These are phyloP conservation scores for Camptogramma bilineatum DNA, from an alignment of 2,888 invertebrate genomes.

Conservation along the genomic window DNA sequence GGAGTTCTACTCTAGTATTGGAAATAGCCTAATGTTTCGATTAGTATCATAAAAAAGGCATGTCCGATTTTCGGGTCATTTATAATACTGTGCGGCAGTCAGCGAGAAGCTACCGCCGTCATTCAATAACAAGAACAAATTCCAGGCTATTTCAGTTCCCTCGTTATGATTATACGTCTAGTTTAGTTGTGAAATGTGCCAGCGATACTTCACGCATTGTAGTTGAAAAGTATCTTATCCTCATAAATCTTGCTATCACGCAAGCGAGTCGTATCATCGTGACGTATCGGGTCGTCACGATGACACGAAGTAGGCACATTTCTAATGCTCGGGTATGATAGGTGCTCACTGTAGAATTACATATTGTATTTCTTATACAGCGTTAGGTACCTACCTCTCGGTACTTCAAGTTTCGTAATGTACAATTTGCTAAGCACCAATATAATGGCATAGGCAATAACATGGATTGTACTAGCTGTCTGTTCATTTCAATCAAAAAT, in stretches of 20 bases:
- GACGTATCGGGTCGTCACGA: too few relatives aligned
- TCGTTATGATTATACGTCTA: slow-evolving; percentile 64
- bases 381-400: background rate
- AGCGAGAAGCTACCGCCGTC: slow-evolving; percentile 67
- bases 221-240: slow-evolving; percentile 38
- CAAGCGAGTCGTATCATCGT: slow-evolving; percentile 44
- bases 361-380: slow-evolving; percentile 14
- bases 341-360: slow-evolving; percentile 9
- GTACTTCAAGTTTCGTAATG: slow-evolving; percentile 16
- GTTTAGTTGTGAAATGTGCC: slow-evolving; percentile 50
- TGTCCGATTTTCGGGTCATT: too few relatives aligned
- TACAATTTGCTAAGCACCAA: slow-evolving; percentile 9
- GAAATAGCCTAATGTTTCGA: too few relatives aligned
- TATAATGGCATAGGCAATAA: slow-evolving; percentile 10
- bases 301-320: slow-evolving; percentile 33
- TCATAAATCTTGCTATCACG: slow-evolving; percentile 48
- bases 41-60: too few relatives aligned
- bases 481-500: slow-evolving; percentile 14
- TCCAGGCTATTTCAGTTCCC: slow-evolving; percentile 70
- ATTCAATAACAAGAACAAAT: slow-evolving; percentile 77
- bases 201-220: slow-evolving; percentile 39
- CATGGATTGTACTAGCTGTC: slow-evolving; percentile 2
- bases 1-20: too few relatives aligned
- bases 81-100: too few relatives aligned
- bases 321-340: slow-evolving; percentile 21